These are phyloP conservation scores for Lottia scabra DNA, from an alignment of 2,888 invertebrate species.

Conservation along the genomic window DNA sequence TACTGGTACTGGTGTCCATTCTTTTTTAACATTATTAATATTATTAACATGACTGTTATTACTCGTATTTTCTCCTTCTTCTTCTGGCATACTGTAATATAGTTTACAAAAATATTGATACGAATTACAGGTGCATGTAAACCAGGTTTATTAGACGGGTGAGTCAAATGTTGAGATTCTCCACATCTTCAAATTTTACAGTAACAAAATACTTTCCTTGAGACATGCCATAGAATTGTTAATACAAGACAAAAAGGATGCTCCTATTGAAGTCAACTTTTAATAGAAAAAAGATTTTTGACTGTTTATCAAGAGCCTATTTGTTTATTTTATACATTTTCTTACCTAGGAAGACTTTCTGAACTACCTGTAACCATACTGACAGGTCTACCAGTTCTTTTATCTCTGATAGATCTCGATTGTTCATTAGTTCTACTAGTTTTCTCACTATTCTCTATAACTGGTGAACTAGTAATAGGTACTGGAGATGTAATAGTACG, in stretches of 20 bases:
- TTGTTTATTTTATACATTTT: neutral
- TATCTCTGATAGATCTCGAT: conserved; percentile 13
- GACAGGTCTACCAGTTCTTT: conserved; percentile 36
- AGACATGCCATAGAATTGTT: too few species aligned
- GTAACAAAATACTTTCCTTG: too few species aligned
- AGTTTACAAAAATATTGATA: too few species aligned
- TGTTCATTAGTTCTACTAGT: conserved; percentile 13
- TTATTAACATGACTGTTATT: conserved; percentile 22
- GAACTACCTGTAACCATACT: conserved; percentile 66
- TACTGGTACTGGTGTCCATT: conserved; percentile 76
- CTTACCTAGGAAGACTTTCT: conserved; percentile 64
- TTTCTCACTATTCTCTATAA: conserved; percentile 40
- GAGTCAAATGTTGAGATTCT: neutral
- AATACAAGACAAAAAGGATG: too few species aligned
- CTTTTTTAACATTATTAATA: conserved; percentile 19
- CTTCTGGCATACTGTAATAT: conserved; percentile 62
- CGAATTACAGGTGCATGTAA: too few species aligned
- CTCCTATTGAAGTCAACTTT: too few species aligned
- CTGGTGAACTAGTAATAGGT: conserved; percentile 37
- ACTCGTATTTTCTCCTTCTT: conserved; percentile 41
- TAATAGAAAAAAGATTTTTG: too few species aligned
- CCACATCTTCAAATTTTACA: neutral
- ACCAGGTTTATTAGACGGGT: too few species aligned
- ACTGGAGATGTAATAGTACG: conserved; percentile 48
- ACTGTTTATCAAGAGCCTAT: too few species aligned